A percentile compares a stretch with the other conserved stretches of the same genome.
phyloP scores from a whole-genome alignment of 2,888 invertebrate species.

The Pycnomerus fuliginosus region DNA sequence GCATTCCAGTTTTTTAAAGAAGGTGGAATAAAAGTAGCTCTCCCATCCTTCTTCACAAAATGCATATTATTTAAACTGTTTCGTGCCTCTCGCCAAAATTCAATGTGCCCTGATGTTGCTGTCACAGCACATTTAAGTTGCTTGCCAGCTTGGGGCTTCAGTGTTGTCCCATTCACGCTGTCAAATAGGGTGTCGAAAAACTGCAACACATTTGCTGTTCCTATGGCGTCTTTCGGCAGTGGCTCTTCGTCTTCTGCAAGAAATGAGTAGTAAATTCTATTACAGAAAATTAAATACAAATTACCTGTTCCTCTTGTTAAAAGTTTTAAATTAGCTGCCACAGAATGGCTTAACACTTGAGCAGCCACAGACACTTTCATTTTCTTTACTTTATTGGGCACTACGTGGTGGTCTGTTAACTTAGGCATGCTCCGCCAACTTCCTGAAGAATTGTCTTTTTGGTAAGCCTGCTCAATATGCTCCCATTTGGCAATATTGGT shows the following conservation, averaged over 20 bases:
- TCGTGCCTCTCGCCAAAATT: slow-evolving; percentile 7
- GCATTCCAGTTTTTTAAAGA: slow-evolving; percentile 10
- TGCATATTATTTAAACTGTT: slow-evolving; percentile 4
- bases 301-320: too few species aligned
- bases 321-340: slow-evolving; percentile 11
- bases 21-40: slow-evolving; percentile 6
- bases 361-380: slow-evolving; percentile 19
- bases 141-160: slow-evolving; percentile 1
- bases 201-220: slow-evolving; percentile 7
- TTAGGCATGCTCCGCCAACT: slow-evolving; percentile 7
- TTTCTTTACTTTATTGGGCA: slow-evolving; percentile 11
- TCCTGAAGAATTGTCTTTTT: slow-evolving; percentile 6
- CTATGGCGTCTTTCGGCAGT: too few species aligned
- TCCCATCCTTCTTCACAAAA: background rate
- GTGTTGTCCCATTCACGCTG: slow-evolving; percentile 7
- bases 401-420: slow-evolving; percentile 8
- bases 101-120: slow-evolving; percentile 1
- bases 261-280: too few species aligned
- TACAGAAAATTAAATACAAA: too few species aligned
- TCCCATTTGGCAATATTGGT: slow-evolving; percentile 5
- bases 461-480: slow-evolving; percentile 7
- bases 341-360: slow-evolving; percentile 16
- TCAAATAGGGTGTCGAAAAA: slow-evolving; percentile 4
- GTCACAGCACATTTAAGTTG: slow-evolving; percentile 6
- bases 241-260: too few species aligned